Evolutionary conservation across 2,113 vertebrate genomes (phyloP).

Genomic region (Oreotrochilus melanogaster): DNA sequence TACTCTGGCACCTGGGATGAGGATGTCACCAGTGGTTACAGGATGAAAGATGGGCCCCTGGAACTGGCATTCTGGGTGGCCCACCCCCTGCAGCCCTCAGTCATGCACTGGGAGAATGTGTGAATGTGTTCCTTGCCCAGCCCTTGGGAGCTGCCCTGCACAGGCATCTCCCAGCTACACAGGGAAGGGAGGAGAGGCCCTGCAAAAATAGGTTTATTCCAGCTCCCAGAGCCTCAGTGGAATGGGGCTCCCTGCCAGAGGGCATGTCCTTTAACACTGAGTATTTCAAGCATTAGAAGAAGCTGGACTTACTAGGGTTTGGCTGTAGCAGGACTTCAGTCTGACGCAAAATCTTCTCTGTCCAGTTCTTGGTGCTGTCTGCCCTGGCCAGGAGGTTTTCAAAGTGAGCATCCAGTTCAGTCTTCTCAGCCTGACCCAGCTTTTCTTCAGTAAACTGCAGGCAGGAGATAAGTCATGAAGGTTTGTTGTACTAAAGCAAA

Average conservation of each 20-base stretch:
- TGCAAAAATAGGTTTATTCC: not conserved
- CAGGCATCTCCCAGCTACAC: not conserved
- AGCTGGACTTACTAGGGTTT: conserved; percentile 87
- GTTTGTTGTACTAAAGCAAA: not conserved
- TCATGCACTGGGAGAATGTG: too few species aligned
- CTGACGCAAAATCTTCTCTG: conserved; percentile 92
- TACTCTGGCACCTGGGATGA: conserved; percentile 85
- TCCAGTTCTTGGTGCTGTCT: conserved; percentile 94
- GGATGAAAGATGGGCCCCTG: not conserved
- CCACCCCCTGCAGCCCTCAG: not conserved
- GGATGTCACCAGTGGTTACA: not conserved
- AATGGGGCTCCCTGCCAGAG: not conserved
- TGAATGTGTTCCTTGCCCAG: not conserved
- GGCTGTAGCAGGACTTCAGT: conserved; percentile 93
- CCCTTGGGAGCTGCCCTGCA: not conserved
- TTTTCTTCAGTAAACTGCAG: conserved; percentile 96
- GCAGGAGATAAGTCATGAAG: not conserved
- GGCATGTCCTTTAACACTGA: not conserved
- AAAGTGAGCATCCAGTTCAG: conserved; percentile 91
- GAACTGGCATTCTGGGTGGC: not conserved
- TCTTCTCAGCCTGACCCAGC: conserved; percentile 93
- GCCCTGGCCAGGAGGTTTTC: conserved; percentile 91
- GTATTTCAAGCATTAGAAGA: not conserved
- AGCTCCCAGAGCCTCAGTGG: not conserved
- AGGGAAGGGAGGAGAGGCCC: not conserved